phyloP scores from a whole-genome alignment of 1,140 invertebrate species.

The Leptopilina clavipes region DNA sequence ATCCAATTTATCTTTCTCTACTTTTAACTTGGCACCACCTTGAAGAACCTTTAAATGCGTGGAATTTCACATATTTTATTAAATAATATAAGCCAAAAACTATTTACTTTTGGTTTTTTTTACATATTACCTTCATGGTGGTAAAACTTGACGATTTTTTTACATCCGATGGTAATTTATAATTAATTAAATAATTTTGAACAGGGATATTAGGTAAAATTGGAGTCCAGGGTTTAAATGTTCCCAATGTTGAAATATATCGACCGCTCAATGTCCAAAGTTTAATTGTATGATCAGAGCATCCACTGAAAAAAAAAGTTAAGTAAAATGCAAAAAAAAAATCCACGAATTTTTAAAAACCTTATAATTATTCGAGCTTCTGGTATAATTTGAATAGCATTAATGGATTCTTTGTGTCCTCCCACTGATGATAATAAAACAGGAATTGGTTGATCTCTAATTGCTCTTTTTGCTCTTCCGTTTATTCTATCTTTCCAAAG shows the following conservation, averaged over 20 bases:
- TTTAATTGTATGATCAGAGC: conserved; percentile 81
- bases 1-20: conserved; percentile 42
- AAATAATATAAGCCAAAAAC: too few species aligned
- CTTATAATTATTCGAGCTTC: conserved; percentile 77
- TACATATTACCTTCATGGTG: conserved; percentile 73
- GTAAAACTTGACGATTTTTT: conserved; percentile 80
- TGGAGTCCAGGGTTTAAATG: conserved; percentile 77
- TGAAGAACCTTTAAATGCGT: conserved; percentile 58
- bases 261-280: conserved; percentile 81
- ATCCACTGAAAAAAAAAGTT: conserved; percentile 74
- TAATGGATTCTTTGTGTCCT: conserved; percentile 60
- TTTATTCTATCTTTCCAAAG: conserved; percentile 78
- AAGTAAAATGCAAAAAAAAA: conserved; percentile 54
- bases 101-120: too few species aligned
- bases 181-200: conserved; percentile 63
- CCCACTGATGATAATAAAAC: conserved; percentile 75
- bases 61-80: too few species aligned
- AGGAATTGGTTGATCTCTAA: conserved; percentile 77
- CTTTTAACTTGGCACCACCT: conserved; percentile 47
- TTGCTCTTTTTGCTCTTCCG: conserved; percentile 79
- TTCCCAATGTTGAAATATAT: conserved; percentile 82
- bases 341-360: conserved; percentile 68
- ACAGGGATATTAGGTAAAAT: conserved; percentile 72
- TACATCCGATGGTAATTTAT: conserved; percentile 79
- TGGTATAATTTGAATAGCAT: conserved; percentile 60